Percentiles rank a stretch among this genome's conserved stretches.
These are phyloP conservation scores for Silurus meridionalis DNA, from an alignment of 2,113 vertebrate genomes.

Conservation along the genomic window DNA sequence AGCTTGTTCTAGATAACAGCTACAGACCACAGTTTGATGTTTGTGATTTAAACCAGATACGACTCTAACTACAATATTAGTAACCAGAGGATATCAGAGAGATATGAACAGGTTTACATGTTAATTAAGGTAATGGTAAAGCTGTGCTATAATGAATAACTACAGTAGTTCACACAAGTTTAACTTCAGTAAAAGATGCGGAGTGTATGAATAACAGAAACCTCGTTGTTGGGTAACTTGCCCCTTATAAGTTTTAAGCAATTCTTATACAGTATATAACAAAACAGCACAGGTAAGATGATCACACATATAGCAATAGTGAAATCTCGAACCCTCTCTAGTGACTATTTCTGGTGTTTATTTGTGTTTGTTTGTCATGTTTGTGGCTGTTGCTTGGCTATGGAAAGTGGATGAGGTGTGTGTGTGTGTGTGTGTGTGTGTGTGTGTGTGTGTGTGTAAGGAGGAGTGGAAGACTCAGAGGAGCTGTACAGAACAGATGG, in stretches of 20 bases:
- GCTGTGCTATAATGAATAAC: not conserved
- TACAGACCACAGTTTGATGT: not conserved
- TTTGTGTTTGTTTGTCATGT: conserved; percentile 34
- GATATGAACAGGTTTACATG: not conserved
- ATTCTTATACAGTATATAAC: not conserved
- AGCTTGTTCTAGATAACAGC: not conserved
- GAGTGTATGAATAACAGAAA: not conserved
- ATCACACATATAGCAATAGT: not conserved
- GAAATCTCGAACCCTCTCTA: not conserved
- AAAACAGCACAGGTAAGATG: not conserved
- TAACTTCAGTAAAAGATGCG: not conserved
- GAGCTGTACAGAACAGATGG: conserved; percentile 72
- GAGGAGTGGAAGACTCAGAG: conserved; percentile 63
- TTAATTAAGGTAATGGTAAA: not conserved
- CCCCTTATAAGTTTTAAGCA: not conserved
- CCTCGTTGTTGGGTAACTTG: not conserved
- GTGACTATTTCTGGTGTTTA: conserved; percentile 17
- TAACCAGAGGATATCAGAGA: not conserved
- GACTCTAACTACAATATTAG: not conserved
- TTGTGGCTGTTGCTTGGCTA: conserved; percentile 46
- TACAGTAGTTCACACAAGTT: not conserved
- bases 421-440: conserved; percentile 25
- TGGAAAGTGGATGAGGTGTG: conserved; percentile 44
- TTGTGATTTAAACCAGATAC: not conserved
- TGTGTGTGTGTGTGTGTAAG: conserved; percentile 52